These are phyloP conservation scores for Magallana ariakensis DNA, from an alignment of 1,140 invertebrate genomes.

Conservation along the genomic window DNA sequence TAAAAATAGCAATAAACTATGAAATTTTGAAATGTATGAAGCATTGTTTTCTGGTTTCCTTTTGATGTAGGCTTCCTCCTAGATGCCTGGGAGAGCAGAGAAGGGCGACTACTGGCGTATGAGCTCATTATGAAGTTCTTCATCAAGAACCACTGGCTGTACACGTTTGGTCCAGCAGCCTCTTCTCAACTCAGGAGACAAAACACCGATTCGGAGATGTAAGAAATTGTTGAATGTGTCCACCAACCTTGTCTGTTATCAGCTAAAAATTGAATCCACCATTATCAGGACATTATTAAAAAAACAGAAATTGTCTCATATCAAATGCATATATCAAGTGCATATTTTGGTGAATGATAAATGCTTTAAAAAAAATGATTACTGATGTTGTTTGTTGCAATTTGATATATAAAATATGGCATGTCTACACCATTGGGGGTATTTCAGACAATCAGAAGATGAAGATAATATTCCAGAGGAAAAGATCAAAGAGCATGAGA, in stretches of 20 bases:
- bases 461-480: slow-evolving; percentile 11
- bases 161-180: slow-evolving; percentile 72
- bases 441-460: slow-evolving; percentile 7
- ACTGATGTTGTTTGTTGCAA: too few species aligned
- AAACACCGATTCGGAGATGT: neutral
- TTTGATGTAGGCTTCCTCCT: slow-evolving; percentile 42
- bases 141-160: slow-evolving; percentile 75
- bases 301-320: too few species aligned
- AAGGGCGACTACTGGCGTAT: slow-evolving; percentile 75
- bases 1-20: too few species aligned
- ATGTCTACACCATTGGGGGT: neutral
- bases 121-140: slow-evolving; percentile 74
- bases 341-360: too few species aligned
- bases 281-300: too few species aligned
- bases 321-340: too few species aligned
- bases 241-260: too few species aligned
- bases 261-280: too few species aligned
- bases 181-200: slow-evolving; percentile 37
- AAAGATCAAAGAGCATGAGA: neutral
- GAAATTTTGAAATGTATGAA: too few species aligned
- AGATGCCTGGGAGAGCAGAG: slow-evolving; percentile 74
- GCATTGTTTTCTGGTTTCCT: too few species aligned
- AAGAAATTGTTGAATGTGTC: neutral
- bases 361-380: too few species aligned
- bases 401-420: too few species aligned